Percentiles rank a stretch among this genome's conserved stretches.
These are phyloP conservation scores for Saimiri boliviensis DNA, from an alignment of 2,113 vertebrate genomes.

Conservation along the genomic window DNA sequence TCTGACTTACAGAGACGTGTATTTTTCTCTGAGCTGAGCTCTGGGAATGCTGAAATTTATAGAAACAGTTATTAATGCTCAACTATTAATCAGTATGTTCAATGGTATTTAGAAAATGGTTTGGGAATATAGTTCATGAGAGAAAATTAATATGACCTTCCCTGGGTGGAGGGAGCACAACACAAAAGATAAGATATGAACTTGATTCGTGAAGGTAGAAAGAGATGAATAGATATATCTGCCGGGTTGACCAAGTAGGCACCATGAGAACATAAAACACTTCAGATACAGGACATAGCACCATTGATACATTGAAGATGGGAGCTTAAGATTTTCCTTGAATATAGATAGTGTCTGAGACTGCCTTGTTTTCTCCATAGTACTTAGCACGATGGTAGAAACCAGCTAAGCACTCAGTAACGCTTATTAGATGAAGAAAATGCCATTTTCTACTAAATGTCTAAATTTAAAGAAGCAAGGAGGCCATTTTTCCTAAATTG, in stretches of 20 bases:
- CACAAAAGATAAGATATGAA: not conserved
- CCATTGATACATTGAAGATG: not conserved
- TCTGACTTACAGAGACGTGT: not conserved
- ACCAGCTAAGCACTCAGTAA: not conserved
- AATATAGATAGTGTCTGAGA: not conserved
- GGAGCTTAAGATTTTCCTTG: not conserved
- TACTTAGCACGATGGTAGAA: not conserved
- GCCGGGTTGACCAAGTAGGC: not conserved
- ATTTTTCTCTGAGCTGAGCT: not conserved
- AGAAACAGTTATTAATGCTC: not conserved
- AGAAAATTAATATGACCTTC: not conserved
- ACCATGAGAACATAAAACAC: accelerated
- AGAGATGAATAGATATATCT: not conserved
- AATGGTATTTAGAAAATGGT: not conserved
- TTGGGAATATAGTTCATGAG: not conserved
- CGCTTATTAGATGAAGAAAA: conserved; percentile 37
- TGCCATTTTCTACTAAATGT: conserved; percentile 11
- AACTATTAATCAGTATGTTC: not conserved
- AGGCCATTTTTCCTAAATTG: conserved; percentile 49
- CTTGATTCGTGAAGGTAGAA: not conserved
- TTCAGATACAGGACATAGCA: not conserved
- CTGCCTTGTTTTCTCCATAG: not conserved
- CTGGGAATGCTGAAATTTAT: not conserved
- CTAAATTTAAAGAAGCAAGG: conserved; percentile 7
- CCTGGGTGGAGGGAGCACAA: not conserved